Base-by-base conservation (phyloP, 2,888 invertebrate species). In the Chromoteleia sp. region DNA sequence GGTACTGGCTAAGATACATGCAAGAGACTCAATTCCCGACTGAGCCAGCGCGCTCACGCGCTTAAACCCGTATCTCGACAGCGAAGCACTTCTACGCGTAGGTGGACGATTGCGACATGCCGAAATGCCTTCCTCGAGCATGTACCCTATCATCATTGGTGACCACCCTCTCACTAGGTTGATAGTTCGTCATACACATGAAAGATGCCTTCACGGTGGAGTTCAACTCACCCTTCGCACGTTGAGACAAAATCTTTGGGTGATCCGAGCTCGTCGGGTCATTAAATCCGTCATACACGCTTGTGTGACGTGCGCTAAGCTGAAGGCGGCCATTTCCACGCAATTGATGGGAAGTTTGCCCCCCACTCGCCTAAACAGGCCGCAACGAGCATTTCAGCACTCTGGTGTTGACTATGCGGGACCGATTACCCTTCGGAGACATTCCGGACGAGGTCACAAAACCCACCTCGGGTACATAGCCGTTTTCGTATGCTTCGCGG, bases 401-500 rank as follows among this genome's bases (percentile, higher is more conserved):
- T 30, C 52, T 10, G 86, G 86, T 4, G 67, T 85, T 0, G 86
- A 86, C 33, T 86, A 84, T 39, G 84, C 83, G 1, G 84, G 86
- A 0, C 85, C 85, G 0, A 59, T 84, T 15, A 5, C 43, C 1
- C 7, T 43, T 5, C 15, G 43, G n/a, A 41, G 2, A 2, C 2
- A 68, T 1, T 50, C 29, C 33, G 75, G 85, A 33, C 52, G 85
- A 36, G 81, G 83, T 1, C 33, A 70, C n/a, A 33, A 39, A 10
- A 8, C 56, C 8, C 30, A 36, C 19, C 1, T 10, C 2, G 56
- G 17, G 2, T 88, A 86, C 36, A 52, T 88, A 3, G 81, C 81
- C 0, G 0, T 86, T 6, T 88, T 87, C 50, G 79, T 88, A 0
- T 88, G 88, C 50, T 59, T 88, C 1, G 29, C 82, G 0, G 85